Evolutionary conservation across 2,888 invertebrate species (phyloP).

Genomic region (Drosophila helvetica): DNA sequence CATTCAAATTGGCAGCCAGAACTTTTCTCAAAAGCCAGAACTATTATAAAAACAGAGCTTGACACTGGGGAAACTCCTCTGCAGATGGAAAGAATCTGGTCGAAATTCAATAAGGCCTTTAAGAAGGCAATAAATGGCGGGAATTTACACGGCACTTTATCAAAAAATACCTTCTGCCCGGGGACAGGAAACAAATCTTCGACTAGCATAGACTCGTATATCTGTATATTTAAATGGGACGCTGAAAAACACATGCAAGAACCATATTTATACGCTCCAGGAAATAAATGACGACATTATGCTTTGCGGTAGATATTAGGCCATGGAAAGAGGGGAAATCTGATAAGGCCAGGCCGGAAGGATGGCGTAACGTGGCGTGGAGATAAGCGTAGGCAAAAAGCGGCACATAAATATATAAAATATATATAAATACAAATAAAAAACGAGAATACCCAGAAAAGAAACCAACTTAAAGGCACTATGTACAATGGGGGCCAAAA

Average conservation of each 20-base stretch:
- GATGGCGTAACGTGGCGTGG: constrained; percentile 3
- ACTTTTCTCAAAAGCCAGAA: constrained; percentile 21
- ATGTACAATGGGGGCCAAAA: constrained; percentile 51
- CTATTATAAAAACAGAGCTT: constrained; percentile 20
- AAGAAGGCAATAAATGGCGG: constrained; percentile 7
- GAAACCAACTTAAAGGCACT: constrained; percentile 46
- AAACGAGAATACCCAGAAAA: constrained; percentile 40
- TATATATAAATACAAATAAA: constrained; percentile 31
- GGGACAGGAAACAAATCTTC: constrained; percentile 2
- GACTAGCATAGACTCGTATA: constrained; percentile 1
- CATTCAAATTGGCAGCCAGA: constrained; percentile 32
- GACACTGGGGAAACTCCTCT: constrained; percentile 2
- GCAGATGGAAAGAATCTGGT: background rate
- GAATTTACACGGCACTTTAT: constrained; percentile 5
- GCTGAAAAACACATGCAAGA: constrained; percentile 2
- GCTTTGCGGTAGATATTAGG: constrained; percentile 54
- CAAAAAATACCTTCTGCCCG: background rate
- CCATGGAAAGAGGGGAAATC: constrained; percentile 26
- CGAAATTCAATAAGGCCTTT: constrained; percentile 21
- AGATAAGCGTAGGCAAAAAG: constrained; percentile 39
- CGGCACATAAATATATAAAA: constrained; percentile 44
- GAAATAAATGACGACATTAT: constrained; percentile 42
- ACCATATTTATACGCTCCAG: constrained; percentile 17
- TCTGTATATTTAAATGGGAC: constrained; percentile 10
- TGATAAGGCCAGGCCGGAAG: constrained; percentile 21